Percentiles rank a stretch among this genome's conserved stretches.
phyloP scores from a whole-genome alignment of 2,888 invertebrate species.

The Catonia carolina region DNA sequence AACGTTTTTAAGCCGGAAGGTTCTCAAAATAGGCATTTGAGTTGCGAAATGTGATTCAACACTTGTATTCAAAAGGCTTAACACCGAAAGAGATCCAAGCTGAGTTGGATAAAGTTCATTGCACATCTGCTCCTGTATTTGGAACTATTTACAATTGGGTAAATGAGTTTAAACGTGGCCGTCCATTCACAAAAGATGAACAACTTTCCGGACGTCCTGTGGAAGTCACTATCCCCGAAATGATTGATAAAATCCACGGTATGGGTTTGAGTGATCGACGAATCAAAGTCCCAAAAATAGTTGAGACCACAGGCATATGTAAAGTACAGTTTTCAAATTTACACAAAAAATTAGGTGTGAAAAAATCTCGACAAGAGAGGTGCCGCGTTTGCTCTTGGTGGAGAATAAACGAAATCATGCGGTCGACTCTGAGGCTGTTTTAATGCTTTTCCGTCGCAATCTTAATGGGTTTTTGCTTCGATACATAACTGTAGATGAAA shows the following conservation, averaged over 20 bases:
- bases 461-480: conserved; percentile 36
- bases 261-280: conserved; percentile 30
- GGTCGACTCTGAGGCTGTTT: not conserved
- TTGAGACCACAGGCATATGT: conserved; percentile 30
- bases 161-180: conserved; percentile 29
- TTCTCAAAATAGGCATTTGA: too few relatives aligned
- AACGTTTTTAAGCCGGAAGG: too few relatives aligned
- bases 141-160: not conserved
- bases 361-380: conserved; percentile 34
- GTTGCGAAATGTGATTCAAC: too few relatives aligned
- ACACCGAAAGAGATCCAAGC: too few relatives aligned
- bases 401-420: conserved; percentile 33
- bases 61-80: too few relatives aligned
- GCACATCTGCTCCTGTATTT: too few relatives aligned
- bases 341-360: conserved; percentile 33
- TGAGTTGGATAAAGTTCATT: not conserved
- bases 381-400: conserved; percentile 41
- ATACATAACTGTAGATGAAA: conserved; percentile 40
- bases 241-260: conserved; percentile 38
- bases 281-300: conserved; percentile 33
- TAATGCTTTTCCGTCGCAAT: not conserved
- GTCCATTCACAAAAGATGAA: conserved; percentile 29
- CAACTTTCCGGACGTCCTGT: conserved; percentile 29
- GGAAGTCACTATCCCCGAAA: conserved; percentile 29
- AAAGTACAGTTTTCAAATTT: conserved; percentile 30